Evolutionary conservation across 2,797 vertebrate genomes (phyloP).

Genomic region (Fistularia tabacaria): DNA sequence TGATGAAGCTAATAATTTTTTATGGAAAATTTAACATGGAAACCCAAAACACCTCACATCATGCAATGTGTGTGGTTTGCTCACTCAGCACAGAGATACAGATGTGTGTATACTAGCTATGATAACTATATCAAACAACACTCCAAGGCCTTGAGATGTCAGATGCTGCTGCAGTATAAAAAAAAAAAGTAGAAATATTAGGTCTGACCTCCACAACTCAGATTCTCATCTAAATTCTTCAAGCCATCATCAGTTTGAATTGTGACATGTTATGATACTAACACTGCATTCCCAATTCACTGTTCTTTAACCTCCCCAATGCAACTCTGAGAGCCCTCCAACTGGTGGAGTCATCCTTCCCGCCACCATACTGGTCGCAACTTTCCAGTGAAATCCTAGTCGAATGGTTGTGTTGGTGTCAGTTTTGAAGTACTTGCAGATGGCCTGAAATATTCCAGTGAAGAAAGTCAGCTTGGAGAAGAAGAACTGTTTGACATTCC

Average conservation of each 20-base stretch:
- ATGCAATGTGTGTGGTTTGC: no score
- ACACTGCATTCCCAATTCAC: slow-evolving; percentile 7
- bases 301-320: slow-evolving; percentile 19
- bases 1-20: no score
- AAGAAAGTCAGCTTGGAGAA: slow-evolving; percentile 12
- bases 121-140: slow-evolving; percentile 3
- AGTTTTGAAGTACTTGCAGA: slow-evolving; percentile 34
- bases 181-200: neutral
- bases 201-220: neutral
- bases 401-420: slow-evolving; percentile 21
- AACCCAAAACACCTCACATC: no score
- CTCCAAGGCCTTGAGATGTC: slow-evolving; percentile 1
- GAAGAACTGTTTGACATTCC: slow-evolving; percentile 17
- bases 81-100: no score
- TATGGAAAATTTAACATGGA: no score
- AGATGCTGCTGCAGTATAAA: neutral
- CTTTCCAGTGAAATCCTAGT: slow-evolving; percentile 20
- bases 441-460: slow-evolving; percentile 24
- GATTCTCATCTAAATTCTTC: neutral
- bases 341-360: slow-evolving; percentile 18
- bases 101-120: no score
- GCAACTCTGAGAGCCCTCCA: slow-evolving; percentile 1
- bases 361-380: slow-evolving; percentile 8
- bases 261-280: neutral
- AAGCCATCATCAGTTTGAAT: slow-evolving; percentile 1